phyloP scores from a whole-genome alignment of 1,140 invertebrate species.

The Orius insidiosus region DNA sequence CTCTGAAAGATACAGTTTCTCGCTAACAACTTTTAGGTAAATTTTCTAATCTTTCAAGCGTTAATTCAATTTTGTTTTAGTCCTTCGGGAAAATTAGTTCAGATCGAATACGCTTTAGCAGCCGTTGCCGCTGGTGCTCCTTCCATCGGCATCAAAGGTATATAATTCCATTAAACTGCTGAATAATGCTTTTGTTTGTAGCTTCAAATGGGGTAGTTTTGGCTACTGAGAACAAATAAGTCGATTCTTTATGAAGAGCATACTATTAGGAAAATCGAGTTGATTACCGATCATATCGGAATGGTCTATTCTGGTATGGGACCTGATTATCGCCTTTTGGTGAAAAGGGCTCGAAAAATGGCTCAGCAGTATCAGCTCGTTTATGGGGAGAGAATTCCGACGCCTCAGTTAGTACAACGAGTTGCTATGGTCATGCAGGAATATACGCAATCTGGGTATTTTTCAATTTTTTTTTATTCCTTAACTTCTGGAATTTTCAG shows the following conservation, averaged over 20 bases:
- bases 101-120: conserved; percentile 99
- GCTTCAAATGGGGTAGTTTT: conserved; percentile 92
- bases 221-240: conserved; percentile 98
- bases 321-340: conserved; percentile 76
- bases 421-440: conserved; percentile 98
- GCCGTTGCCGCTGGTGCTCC: conserved; percentile 97
- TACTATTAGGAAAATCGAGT: conserved; percentile 90
- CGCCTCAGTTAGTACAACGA: conserved; percentile 86
- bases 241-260: conserved; percentile 93
- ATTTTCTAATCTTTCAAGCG: not conserved
- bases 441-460: conserved; percentile 95
- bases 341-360: conserved; percentile 90
- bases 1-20: conserved; percentile 95
- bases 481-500: conserved; percentile 33
- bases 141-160: conserved; percentile 95
- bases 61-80: conserved; percentile 36
- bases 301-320: conserved; percentile 94
- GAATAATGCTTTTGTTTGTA: conserved; percentile 26
- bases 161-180: conserved; percentile 6
- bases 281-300: conserved; percentile 90
- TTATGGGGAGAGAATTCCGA: conserved; percentile 91
- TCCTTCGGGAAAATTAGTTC: conserved; percentile 96
- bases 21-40: conserved; percentile 92
- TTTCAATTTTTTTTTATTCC: conserved; percentile 7
- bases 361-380: conserved; percentile 86